Conservation (phyloP, 2,888 invertebrate species). For the Portevinia maculata region DNA sequence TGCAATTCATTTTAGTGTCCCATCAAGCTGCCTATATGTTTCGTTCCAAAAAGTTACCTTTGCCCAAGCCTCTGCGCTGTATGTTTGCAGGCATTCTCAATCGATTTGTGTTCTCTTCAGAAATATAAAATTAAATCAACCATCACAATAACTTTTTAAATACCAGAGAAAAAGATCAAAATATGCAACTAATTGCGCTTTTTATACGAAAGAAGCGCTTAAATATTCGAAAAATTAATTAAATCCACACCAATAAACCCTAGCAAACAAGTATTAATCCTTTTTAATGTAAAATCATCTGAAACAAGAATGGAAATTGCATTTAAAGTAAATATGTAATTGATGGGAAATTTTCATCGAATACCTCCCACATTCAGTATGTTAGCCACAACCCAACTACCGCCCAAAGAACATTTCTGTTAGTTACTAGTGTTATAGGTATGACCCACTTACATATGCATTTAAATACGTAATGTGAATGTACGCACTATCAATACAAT, state of each 20-base stretch:
- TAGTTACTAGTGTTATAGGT: slow-evolving; percentile 42
- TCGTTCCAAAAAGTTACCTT: too few species aligned
- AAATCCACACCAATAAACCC: neutral
- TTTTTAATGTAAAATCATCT: slow-evolving; percentile 48
- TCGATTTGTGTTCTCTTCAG: too few species aligned
- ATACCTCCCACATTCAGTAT: neutral
- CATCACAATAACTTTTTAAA: too few species aligned
- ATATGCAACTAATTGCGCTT: too few species aligned
- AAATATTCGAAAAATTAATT: neutral
- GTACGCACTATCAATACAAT: slow-evolving; percentile 39
- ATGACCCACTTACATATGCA: slow-evolving; percentile 16
- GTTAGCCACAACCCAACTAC: slow-evolving; percentile 37
- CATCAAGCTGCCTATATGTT: too few species aligned
- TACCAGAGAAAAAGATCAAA: too few species aligned
- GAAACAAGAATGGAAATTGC: slow-evolving; percentile 55
- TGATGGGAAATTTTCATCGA: slow-evolving; percentile 5
- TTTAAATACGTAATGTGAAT: neutral
- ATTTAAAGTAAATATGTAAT: slow-evolving; percentile 59
- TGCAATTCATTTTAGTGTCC: too few species aligned
- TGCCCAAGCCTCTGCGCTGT: too few species aligned
- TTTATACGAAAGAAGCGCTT: neutral
- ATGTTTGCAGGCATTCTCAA: too few species aligned
- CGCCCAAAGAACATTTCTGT: slow-evolving; percentile 20
- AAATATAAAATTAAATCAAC: too few species aligned
- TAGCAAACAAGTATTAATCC: slow-evolving; percentile 20